phyloP scores from a whole-genome alignment of 2,888 invertebrate genomes.

The Psylliodes chrysocephalus region DNA sequence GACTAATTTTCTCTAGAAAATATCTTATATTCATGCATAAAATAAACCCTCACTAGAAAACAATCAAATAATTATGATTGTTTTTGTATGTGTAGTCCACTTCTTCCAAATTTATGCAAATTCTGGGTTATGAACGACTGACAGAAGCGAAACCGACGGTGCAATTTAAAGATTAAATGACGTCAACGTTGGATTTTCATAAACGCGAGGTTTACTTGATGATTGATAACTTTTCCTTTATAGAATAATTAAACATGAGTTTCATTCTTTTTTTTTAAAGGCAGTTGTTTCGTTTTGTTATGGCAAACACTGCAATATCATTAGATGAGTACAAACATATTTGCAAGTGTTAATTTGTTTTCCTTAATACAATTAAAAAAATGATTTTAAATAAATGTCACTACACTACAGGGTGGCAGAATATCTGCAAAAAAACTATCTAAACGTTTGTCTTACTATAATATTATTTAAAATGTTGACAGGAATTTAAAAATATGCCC shows the following conservation, averaged over 20 bases:
- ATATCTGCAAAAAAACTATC: too few species aligned
- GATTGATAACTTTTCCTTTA: conserved; percentile 13
- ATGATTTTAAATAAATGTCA: too few species aligned
- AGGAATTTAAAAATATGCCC: too few species aligned
- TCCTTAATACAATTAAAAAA: too few species aligned
- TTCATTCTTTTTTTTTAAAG: background rate
- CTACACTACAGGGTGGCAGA: too few species aligned
- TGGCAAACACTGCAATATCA: background rate
- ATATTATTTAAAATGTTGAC: too few species aligned
- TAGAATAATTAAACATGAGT: background rate
- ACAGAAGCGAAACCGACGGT: conserved; percentile 11
- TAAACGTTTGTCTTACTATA: too few species aligned
- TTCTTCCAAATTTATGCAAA: background rate
- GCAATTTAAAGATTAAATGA: conserved; percentile 7
- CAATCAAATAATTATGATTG: background rate
- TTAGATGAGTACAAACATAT: too few species aligned
- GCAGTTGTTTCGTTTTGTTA: background rate
- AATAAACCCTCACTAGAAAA: too few species aligned
- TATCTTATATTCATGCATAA: too few species aligned
- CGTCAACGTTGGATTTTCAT: background rate
- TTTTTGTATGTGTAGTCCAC: background rate
- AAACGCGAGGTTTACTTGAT: conserved; percentile 5
- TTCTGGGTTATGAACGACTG: background rate
- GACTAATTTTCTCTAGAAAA: too few species aligned
- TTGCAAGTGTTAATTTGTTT: too few species aligned